Evolutionary conservation across 35 echinoderm and acorn worm genomes (phyloP).

Genomic region (Acanthaster planci): DNA sequence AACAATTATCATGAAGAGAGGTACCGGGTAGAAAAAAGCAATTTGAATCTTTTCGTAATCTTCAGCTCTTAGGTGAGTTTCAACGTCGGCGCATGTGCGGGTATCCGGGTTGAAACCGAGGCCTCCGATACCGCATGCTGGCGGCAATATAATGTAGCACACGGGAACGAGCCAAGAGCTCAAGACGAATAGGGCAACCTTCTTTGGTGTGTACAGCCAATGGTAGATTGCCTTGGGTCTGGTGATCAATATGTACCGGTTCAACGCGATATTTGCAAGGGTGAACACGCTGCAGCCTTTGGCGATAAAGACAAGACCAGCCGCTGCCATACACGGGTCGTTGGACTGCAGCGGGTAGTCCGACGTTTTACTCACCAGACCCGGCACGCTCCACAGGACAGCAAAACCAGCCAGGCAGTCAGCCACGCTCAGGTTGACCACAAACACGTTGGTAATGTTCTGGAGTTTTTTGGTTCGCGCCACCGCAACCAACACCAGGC

Average conservation of each 20-base stretch:
- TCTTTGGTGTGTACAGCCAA: too few relatives aligned
- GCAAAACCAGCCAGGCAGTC: too few relatives aligned
- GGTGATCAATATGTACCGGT: conserved; percentile 63
- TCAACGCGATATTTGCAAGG: conserved; percentile 68
- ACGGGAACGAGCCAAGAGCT: conserved; percentile 64
- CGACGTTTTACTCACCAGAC: conserved; percentile 46
- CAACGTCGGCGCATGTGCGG: conserved; percentile 65
- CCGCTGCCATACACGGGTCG: conserved; percentile 42
- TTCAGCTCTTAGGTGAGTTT: conserved; percentile 46
- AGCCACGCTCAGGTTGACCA: too few relatives aligned
- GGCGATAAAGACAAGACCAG: conserved; percentile 42
- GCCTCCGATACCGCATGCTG: conserved; percentile 60
- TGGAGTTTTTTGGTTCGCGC: too few relatives aligned
- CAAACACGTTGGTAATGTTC: too few relatives aligned
- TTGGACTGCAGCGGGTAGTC: conserved; percentile 56
- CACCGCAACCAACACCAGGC: too few relatives aligned
- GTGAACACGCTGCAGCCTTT: conserved; percentile 71
- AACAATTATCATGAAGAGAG: conserved; percentile 60
- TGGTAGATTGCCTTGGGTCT: conserved; percentile 29
- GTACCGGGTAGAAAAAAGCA: conserved; percentile 59
- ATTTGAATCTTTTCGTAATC: conserved; percentile 67
- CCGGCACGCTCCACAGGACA: conserved; percentile 51
- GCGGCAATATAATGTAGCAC: conserved; percentile 46
- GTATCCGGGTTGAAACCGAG: conserved; percentile 65
- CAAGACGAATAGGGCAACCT: conserved; percentile 44